Base-by-base conservation (phyloP, 2,888 invertebrate species). In the Agrenia bidenticulata region DNA sequence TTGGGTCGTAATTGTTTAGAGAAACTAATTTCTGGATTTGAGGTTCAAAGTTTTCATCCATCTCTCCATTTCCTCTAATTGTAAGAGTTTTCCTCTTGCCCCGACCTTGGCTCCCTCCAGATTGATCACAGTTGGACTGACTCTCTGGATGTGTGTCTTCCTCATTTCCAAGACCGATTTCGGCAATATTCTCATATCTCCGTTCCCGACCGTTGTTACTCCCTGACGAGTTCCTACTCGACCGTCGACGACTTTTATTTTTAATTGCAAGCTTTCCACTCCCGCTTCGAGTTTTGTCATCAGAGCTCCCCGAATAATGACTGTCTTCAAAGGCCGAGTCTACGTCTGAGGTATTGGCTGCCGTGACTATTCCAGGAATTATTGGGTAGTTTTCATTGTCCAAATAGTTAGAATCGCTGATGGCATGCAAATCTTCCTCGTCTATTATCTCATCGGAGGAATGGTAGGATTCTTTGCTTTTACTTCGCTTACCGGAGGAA, bases 321-420 rank as follows among this genome's bases (percentile, higher is more conserved):
- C 37, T 32, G 51, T 60, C 60, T 60, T 60, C 60, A 21, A 60
- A 60, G n/a, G 50, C 60, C 9, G 60, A 60, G 39, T 59, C 59
- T 2, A 23, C 24, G 17, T 59, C 60, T 2, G 60, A 60, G 1
- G 32, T 4, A 37, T 32, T 21, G 2, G 17, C 55, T 26, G 27
- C 19, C 13, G 13, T 26, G 19, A 24, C 13, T 19, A 55, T 26
- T 7, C 55, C 27, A 5, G 55, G 55, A 32, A 55, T 55, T 2
- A 32, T 55, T 26, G 55, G 32, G 15, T 26, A 23, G 26, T 55
- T 26, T 7, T 51, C 24, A 13, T 21, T 26, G 24, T 21, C 26
- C 17, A 19, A 4, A 24, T 17, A 17, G 32, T 32, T 11, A 11
- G 32, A 32, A 32, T 32, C 32, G n/a, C 32, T 55, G 26, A n/a